Evolutionary conservation across 53 echinoderm and acorn worm genomes (phyloP).

Genomic region (Pentamera pediparva): DNA sequence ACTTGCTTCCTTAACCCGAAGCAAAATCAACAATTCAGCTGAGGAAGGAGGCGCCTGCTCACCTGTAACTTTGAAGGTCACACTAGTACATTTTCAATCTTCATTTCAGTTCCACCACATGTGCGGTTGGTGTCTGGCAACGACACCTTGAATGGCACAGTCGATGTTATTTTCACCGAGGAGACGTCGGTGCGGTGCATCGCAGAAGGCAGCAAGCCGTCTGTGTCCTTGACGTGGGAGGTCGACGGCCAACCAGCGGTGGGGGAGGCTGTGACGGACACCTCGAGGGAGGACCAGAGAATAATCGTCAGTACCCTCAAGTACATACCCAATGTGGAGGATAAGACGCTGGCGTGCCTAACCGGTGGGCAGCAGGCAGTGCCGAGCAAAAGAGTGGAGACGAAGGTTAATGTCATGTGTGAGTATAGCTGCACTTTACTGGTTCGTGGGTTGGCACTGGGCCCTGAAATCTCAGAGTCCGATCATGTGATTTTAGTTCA

Average conservation of each 20-base stretch:
- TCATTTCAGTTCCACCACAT: neutral
- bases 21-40: no score
- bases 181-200: neutral
- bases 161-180: neutral
- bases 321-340: neutral
- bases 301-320: neutral
- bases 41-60: no score
- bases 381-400: neutral
- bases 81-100: no score
- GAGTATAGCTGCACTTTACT: neutral
- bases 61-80: no score
- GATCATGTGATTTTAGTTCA: no score
- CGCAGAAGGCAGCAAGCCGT: neutral
- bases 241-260: neutral
- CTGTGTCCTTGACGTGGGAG: neutral
- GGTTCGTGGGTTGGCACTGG: no score
- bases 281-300: neutral
- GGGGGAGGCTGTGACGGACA: neutral
- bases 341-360: neutral
- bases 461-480: no score
- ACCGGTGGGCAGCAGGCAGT: constrained; percentile 17
- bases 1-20: no score
- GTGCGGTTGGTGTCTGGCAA: neutral
- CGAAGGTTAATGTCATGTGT: constrained; percentile 2
- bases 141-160: neutral